Conservation (phyloP, 2,888 invertebrate genomes). For the Drosophila subquinaria region DNA sequence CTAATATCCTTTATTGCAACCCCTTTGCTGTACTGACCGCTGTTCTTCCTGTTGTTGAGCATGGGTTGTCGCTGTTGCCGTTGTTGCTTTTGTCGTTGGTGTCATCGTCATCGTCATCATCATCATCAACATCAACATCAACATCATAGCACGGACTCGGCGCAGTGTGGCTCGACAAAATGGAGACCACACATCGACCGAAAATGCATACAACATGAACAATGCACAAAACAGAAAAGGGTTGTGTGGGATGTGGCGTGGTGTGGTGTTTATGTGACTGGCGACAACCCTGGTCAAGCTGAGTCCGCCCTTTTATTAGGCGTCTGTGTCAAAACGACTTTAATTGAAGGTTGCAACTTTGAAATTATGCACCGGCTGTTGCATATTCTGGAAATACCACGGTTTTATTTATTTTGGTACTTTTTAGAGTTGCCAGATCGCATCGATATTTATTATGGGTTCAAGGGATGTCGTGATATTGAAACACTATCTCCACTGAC, state of each 20-base stretch:
- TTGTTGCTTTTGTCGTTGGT: conserved; percentile 21
- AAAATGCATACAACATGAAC: conserved; percentile 76
- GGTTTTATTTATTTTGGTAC: background rate
- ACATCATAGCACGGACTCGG: conserved; percentile 14
- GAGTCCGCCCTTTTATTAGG: conserved; percentile 49
- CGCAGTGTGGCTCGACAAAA: conserved; percentile 53
- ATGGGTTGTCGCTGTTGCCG: conserved; percentile 35
- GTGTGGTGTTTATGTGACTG: conserved; percentile 1
- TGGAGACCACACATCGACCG: conserved; percentile 66
- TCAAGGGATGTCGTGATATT: background rate
- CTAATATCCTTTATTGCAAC: conserved; percentile 35
- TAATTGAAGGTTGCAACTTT: conserved; percentile 60
- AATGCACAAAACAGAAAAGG: conserved; percentile 26
- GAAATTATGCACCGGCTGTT: conserved; percentile 56
- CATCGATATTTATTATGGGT: background rate
- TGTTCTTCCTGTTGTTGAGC: conserved; percentile 59
- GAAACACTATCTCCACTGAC: background rate
- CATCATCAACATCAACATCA: conserved; percentile 31
- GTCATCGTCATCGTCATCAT: conserved; percentile 37
- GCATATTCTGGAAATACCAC: conserved; percentile 3
- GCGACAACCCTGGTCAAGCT: conserved; percentile 40
- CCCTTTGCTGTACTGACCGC: conserved; percentile 40
- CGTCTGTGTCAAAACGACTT: conserved; percentile 46
- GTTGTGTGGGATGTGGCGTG: conserved; percentile 5
- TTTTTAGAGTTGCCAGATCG: background rate